Evolutionary conservation across 2,888 invertebrate species (phyloP).

Genomic region (Agonopterix subpropinquella): DNA sequence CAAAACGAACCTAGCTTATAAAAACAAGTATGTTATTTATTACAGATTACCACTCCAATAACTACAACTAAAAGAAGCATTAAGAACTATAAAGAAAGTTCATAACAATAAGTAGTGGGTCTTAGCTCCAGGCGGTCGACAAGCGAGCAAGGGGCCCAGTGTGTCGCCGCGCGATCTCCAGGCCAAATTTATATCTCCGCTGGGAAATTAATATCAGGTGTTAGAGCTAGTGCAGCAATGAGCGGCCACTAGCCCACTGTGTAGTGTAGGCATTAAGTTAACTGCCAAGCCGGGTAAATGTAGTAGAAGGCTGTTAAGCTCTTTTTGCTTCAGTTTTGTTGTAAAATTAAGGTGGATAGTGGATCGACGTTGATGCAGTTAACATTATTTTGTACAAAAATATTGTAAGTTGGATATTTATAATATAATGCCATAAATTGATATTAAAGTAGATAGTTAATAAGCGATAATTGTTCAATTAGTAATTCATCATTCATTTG

Average conservation of each 20-base stretch:
- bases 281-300: background rate
- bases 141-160: conserved; percentile 17
- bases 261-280: background rate
- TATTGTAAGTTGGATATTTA: no score
- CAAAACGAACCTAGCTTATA: no score
- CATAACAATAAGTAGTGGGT: background rate
- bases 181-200: conserved; percentile 63
- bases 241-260: conserved; percentile 1
- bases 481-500: no score
- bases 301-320: background rate
- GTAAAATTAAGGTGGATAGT: no score
- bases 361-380: no score
- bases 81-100: background rate
- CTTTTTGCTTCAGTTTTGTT: background rate
- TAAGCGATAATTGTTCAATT: no score
- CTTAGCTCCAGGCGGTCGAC: background rate
- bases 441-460: no score
- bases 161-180: conserved; percentile 32
- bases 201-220: conserved; percentile 72
- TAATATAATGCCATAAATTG: no score
- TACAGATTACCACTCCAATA: no score
- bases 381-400: no score
- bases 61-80: no score
- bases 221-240: conserved; percentile 19
- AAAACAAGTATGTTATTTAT: no score